Evolutionary conservation across 1,140 invertebrate genomes (phyloP).

Genomic region (Sinonovacula constricta): DNA sequence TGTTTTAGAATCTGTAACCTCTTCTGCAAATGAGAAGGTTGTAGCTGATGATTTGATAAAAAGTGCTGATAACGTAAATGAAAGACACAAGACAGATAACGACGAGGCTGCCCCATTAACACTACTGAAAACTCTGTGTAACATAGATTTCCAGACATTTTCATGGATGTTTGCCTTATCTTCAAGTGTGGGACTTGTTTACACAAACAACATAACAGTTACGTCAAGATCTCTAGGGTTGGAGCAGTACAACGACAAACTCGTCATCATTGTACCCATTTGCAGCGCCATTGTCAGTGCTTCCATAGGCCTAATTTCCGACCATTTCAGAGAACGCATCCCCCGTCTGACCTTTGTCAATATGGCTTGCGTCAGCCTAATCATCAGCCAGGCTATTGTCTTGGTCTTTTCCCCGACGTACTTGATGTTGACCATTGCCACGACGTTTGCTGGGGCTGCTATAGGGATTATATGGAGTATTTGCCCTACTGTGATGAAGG

Average conservation of each 20-base stretch:
- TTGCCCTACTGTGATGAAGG: slow-evolving; percentile 41
- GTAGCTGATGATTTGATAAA: too few species aligned
- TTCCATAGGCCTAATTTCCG: slow-evolving; percentile 48
- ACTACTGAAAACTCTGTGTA: background rate
- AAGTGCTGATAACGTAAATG: background rate
- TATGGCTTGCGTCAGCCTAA: slow-evolving; percentile 18
- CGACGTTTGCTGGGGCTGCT: slow-evolving; percentile 33
- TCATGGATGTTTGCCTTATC: slow-evolving; percentile 52
- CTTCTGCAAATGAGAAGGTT: too few species aligned
- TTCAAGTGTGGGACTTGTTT: slow-evolving; percentile 48
- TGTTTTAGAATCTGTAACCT: too few species aligned
- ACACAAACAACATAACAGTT: slow-evolving; percentile 51
- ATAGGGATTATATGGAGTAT: slow-evolving; percentile 39
- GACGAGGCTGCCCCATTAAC: background rate
- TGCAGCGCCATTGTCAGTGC: slow-evolving; percentile 46
- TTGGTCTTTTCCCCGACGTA: slow-evolving; percentile 18
- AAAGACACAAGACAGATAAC: background rate
- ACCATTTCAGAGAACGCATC: slow-evolving; percentile 51
- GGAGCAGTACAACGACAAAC: slow-evolving; percentile 20
- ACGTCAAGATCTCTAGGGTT: slow-evolving; percentile 46
- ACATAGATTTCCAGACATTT: background rate
- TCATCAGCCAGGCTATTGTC: slow-evolving; percentile 28
- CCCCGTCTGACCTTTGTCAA: slow-evolving; percentile 55
- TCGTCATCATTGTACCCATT: slow-evolving; percentile 48
- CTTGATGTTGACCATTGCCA: slow-evolving; percentile 17